Conservation (phyloP, 2,797 vertebrate species). For the Bradypodion ventrale region DNA sequence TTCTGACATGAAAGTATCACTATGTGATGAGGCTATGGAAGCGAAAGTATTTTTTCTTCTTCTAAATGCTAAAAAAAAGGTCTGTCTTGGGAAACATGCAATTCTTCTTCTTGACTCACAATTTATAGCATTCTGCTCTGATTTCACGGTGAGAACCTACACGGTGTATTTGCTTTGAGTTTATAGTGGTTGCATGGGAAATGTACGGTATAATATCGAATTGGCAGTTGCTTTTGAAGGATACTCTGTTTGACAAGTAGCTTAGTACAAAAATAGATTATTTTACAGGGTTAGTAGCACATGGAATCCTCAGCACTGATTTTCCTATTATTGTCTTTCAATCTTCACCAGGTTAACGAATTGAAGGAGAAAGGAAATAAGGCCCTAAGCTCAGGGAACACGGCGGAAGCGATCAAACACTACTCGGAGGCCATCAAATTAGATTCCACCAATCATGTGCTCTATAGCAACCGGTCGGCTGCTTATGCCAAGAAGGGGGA, state of each 20-base stretch:
- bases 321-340: neutral
- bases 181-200: neutral
- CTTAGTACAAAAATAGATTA: conserved; percentile 4
- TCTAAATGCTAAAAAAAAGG: too few species aligned
- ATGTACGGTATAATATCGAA: neutral
- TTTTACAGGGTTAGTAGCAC: neutral
- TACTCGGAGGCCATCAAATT: conserved; percentile 92
- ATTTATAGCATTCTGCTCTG: too few species aligned
- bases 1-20: too few species aligned
- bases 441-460: conserved; percentile 90
- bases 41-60: neutral
- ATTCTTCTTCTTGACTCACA: neutral
- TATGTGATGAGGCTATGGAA: too few species aligned
- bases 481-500: conserved; percentile 85
- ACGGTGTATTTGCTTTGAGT: neutral
- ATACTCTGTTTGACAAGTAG: neutral
- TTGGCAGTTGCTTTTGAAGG: too few species aligned
- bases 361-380: conserved; percentile 95
- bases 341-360: conserved; percentile 79
- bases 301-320: neutral
- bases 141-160: too few species aligned
- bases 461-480: conserved; percentile 89
- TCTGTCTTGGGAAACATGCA: too few species aligned
- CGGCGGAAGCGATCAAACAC: conserved; percentile 87
- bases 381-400: conserved; percentile 89